Percentiles rank a stretch among this genome's conserved stretches.
phyloP scores from a whole-genome alignment of 2,888 invertebrate species.

The Oasisia sp. region DNA sequence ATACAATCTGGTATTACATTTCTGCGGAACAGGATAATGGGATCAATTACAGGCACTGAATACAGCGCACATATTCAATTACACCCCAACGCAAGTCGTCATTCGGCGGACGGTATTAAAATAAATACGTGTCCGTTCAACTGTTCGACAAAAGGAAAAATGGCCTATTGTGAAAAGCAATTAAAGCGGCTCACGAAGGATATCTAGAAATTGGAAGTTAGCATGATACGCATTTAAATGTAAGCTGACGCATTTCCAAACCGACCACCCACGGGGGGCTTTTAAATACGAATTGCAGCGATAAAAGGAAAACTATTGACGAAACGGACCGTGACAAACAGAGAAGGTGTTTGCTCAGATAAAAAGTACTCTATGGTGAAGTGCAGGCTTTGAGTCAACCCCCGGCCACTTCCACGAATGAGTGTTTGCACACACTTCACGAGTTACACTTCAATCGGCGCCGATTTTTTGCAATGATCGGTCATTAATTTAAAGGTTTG shows the following conservation, averaged over 20 bases:
- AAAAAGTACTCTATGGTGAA: neutral
- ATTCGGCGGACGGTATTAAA: neutral
- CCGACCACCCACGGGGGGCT: neutral
- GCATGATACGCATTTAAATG: neutral
- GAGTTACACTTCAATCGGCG: neutral
- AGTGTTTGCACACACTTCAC: neutral
- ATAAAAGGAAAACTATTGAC: neutral
- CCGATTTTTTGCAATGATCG: neutral
- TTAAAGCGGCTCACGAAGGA: neutral
- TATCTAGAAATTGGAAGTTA: neutral
- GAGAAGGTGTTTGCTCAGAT: neutral
- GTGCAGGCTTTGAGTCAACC: neutral
- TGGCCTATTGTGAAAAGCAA: neutral
- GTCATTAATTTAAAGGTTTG: neutral
- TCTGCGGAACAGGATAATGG: neutral
- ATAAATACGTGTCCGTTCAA: neutral
- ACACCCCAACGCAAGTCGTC: neutral
- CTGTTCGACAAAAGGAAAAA: neutral
- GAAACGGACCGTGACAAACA: neutral
- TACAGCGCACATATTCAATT: neutral
- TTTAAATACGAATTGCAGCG: neutral
- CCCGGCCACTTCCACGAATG: neutral
- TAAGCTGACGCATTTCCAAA: neutral
- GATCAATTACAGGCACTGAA: neutral
- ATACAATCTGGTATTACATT: slow-evolving; percentile 1